Conservation (phyloP, 1,140 invertebrate genomes). For the Colletes latitarsis region DNA sequence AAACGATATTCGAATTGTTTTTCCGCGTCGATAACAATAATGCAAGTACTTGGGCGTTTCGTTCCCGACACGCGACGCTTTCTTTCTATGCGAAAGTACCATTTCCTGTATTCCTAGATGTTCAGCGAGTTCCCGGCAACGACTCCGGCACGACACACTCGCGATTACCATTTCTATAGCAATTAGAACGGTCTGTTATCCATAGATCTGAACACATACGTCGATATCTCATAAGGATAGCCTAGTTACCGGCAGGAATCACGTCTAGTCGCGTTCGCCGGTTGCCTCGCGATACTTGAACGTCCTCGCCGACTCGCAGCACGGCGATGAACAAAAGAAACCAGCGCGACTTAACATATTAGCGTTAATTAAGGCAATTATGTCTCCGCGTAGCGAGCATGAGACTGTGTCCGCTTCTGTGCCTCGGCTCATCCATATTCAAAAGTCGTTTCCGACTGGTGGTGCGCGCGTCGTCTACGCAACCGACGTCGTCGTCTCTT, state of each 20-base stretch:
- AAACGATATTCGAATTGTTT: too few relatives aligned
- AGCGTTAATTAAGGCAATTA: conserved; percentile 81
- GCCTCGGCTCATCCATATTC: conserved; percentile 79
- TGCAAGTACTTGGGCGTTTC: too few relatives aligned
- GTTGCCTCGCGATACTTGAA: conserved; percentile 51
- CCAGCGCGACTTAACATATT: conserved; percentile 80
- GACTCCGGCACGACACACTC: conserved; percentile 5
- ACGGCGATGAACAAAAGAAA: conserved; percentile 72
- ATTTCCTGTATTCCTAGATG: not conserved
- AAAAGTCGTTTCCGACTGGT: conserved; percentile 75
- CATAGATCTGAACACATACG: conserved; percentile 13
- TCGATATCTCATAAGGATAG: conserved; percentile 44
- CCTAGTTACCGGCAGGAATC: conserved; percentile 44
- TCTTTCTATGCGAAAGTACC: too few relatives aligned
- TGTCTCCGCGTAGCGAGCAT: conserved; percentile 79
- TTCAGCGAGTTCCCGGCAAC: not conserved
- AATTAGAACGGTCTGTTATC: conserved; percentile 29
- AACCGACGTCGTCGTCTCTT: conserved; percentile 19
- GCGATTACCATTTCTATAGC: conserved; percentile 10
- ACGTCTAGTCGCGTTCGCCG: conserved; percentile 23
- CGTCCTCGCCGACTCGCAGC: conserved; percentile 35
- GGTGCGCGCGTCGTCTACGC: conserved; percentile 31
- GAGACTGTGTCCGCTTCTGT: conserved; percentile 77
- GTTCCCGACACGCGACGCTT: too few relatives aligned
- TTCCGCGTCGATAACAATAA: too few relatives aligned